A percentile compares a stretch with the other conserved stretches of the same genome.
Conservation (phyloP, 2,888 invertebrate genomes). For the Syrphus vitripennis region DNA sequence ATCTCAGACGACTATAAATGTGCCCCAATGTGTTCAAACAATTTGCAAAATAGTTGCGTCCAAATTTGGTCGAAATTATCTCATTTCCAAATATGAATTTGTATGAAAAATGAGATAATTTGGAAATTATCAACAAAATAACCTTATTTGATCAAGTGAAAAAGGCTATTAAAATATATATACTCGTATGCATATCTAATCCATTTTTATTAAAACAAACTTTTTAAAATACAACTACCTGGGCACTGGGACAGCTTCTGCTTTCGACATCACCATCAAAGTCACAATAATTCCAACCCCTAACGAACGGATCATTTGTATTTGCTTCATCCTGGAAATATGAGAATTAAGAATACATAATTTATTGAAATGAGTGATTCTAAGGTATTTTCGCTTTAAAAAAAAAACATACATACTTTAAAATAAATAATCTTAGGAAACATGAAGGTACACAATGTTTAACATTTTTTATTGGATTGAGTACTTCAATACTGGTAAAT, state of each 20-base stretch:
- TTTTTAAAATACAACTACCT: constrained; percentile 80
- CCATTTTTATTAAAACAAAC: background rate
- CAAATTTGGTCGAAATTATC: no score
- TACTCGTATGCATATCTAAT: no score
- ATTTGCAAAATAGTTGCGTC: no score
- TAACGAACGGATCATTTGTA: constrained; percentile 76
- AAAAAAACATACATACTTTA: background rate
- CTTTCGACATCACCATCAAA: constrained; percentile 77
- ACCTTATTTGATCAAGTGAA: no score
- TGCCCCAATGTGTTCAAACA: no score
- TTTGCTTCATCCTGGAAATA: constrained; percentile 76
- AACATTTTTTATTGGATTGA: background rate
- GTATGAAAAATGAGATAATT: no score
- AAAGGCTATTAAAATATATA: no score
- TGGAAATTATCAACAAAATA: no score
- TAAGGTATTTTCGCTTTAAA: background rate
- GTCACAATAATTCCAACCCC: constrained; percentile 76
- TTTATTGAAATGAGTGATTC: background rate
- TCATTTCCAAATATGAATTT: no score
- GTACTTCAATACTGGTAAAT: background rate
- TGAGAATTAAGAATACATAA: background rate
- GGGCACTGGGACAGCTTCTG: constrained; percentile 80
- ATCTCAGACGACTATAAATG: no score
- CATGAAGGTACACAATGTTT: background rate
- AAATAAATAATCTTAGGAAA: background rate